These are phyloP conservation scores for Phocoena sinus DNA, from an alignment of 2,113 vertebrate genomes.

Conservation along the genomic window DNA sequence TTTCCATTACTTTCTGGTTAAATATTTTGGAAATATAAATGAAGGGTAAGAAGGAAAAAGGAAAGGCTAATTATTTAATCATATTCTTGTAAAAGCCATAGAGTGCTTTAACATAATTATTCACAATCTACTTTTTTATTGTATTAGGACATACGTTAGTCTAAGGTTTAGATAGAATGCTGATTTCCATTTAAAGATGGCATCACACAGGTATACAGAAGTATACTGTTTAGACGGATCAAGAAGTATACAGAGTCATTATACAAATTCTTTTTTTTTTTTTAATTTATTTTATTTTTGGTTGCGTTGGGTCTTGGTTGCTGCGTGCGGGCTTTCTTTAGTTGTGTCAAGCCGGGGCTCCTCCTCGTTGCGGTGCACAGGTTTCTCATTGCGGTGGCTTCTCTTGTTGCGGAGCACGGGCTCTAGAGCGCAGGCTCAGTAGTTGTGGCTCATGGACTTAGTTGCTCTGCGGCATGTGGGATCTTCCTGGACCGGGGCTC, in stretches of 20 bases:
- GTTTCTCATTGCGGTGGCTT: too few species aligned
- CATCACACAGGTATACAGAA: background rate
- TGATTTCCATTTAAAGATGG: background rate
- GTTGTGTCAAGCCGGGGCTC: too few species aligned
- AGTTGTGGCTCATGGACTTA: too few species aligned
- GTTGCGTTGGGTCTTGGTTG: too few species aligned
- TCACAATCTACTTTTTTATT: background rate
- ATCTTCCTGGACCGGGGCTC: too few species aligned
- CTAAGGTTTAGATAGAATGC: background rate
- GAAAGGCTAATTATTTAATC: background rate
- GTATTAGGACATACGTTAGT: background rate
- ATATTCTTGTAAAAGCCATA: background rate
- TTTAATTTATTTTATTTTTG: too few species aligned
- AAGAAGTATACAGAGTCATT: background rate
- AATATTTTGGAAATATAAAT: conserved; percentile 14
- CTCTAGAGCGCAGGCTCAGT: too few species aligned
- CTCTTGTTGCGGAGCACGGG: too few species aligned
- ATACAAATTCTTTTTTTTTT: background rate
- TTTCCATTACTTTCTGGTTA: background rate
- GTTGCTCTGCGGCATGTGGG: too few species aligned
- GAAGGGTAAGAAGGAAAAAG: background rate
- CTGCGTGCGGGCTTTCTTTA: too few species aligned
- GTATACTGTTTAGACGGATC: background rate
- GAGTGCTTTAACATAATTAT: background rate
- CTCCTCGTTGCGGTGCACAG: too few species aligned